These are phyloP conservation scores for Phenacoccus solenopsis DNA, from an alignment of 1,140 invertebrate species.

Conservation along the genomic window DNA sequence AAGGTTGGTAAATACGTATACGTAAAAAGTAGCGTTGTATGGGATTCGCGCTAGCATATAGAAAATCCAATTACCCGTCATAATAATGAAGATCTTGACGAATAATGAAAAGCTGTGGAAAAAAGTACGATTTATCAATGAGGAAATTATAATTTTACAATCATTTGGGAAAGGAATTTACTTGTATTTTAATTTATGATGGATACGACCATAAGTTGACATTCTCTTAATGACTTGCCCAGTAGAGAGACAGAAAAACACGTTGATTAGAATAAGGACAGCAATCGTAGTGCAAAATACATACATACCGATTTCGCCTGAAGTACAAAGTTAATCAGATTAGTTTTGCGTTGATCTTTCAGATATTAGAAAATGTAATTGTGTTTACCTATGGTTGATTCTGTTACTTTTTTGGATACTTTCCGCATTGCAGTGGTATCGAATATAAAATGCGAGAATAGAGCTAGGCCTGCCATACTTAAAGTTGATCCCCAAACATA, in stretches of 20 bases:
- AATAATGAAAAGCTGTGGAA: conserved; percentile 61
- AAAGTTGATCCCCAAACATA: conserved; percentile 63
- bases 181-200: conserved; percentile 70
- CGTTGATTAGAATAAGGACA: conserved; percentile 58
- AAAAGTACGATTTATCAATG: not conserved
- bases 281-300: conserved; percentile 66
- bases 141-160: conserved; percentile 10
- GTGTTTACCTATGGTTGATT: not conserved
- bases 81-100: conserved; percentile 53
- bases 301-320: conserved; percentile 63
- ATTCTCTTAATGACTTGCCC: conserved; percentile 61
- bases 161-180: conserved; percentile 31
- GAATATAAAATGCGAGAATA: conserved; percentile 67
- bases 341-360: no score
- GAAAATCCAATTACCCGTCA: conserved; percentile 59
- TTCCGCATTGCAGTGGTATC: conserved; percentile 37
- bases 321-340: conserved; percentile 26
- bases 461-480: conserved; percentile 50
- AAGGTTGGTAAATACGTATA: conserved; percentile 56
- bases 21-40: conserved; percentile 53
- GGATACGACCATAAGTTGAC: conserved; percentile 67
- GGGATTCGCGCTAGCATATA: conserved; percentile 56
- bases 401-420: not conserved
- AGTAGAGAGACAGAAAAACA: conserved; percentile 65
- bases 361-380: no score